Base-by-base conservation (phyloP, 2,113 vertebrate genomes). In the Sinocyclocheilus rhinocerous region DNA sequence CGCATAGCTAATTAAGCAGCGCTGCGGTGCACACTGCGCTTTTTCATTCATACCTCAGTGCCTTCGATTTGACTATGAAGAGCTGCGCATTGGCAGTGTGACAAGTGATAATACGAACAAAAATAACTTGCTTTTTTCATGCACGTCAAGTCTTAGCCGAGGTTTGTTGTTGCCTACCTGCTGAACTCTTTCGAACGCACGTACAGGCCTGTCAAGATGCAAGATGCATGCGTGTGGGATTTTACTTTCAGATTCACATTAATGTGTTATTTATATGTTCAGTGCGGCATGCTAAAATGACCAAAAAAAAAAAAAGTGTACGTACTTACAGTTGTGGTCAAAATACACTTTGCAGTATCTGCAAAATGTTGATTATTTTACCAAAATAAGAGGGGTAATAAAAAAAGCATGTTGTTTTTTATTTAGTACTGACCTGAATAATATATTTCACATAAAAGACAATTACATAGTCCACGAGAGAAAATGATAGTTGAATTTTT, bases 1-100 rank as follows among this genome's bases (percentile, higher is more conserved):
- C 11, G 73, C 78, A 82, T 55, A 61, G 72, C 29, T 86, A 87
- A 87, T 72, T 72, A 79, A 75, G 57, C 59, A 69, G 76, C 10
- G 12, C 61, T 6, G 52, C 6, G 10, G 24, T n/a, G 22, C 70
- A 6, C 45, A 50, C 70, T 26, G 72, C 12, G 5, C 63, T 55
- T 69, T 59, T 77, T 61, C 69, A 52, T 52, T 75, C 33, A 57
- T 50, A 79, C 73, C 72, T 52, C 59, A 83, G 18, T 42, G 59
- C 70, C 6, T 70, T 76, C 45, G 4, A 69, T 85, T 65, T 45
- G n/a, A 29, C 24, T 69, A 39, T 67, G 52, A 82, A 69, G 42
- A 69, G 42, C 18, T 52, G 24, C 26, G 11, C 18, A 67, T 12
- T 52, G 80, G 63, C 61, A 50, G n/a, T 33, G 42, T 82, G 80